Conservation (phyloP, 2,888 invertebrate species). For the Agrenia bidenticulata region DNA sequence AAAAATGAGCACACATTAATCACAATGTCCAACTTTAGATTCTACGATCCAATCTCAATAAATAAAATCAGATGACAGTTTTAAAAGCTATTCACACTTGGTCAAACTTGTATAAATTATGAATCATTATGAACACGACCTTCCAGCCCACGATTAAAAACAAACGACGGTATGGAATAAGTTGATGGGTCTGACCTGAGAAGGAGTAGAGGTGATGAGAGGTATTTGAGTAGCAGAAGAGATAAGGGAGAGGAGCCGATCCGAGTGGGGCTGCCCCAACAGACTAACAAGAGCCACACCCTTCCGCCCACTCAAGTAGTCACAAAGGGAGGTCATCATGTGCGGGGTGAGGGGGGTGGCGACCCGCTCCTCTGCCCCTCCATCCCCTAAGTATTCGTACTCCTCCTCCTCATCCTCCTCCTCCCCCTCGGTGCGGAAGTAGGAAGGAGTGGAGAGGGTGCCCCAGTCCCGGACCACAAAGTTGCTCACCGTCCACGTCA, state of each 20-base stretch:
- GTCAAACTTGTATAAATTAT: too few relatives aligned
- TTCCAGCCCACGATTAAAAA: too few relatives aligned
- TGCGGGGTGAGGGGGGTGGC: slow-evolving; percentile 32
- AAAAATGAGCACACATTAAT: too few relatives aligned
- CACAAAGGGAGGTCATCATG: slow-evolving; percentile 44
- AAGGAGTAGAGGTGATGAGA: slow-evolving; percentile 34
- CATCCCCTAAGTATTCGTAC: slow-evolving; percentile 12
- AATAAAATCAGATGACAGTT: too few relatives aligned
- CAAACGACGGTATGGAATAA: too few relatives aligned
- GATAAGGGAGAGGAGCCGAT: slow-evolving; percentile 47
- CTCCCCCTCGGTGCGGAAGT: neutral
- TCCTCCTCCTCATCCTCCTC: slow-evolving; percentile 14
- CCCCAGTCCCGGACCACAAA: slow-evolving; percentile 30
- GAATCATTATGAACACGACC: too few relatives aligned
- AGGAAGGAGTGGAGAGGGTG: neutral
- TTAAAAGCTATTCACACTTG: too few relatives aligned
- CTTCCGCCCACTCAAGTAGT: slow-evolving; percentile 41
- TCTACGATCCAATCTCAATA: too few relatives aligned
- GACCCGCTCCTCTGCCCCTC: slow-evolving; percentile 22
- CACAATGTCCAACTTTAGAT: too few relatives aligned
- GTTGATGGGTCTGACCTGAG: neutral
- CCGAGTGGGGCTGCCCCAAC: slow-evolving; percentile 23
- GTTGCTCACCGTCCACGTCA: slow-evolving; percentile 46
- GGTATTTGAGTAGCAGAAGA: slow-evolving; percentile 42
- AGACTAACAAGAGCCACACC: slow-evolving; percentile 50